Evolutionary conservation across 2,113 vertebrate genomes (phyloP), one percentile per base, ranked within the genome.

Genomic region (Lepus europaeus): DNA sequence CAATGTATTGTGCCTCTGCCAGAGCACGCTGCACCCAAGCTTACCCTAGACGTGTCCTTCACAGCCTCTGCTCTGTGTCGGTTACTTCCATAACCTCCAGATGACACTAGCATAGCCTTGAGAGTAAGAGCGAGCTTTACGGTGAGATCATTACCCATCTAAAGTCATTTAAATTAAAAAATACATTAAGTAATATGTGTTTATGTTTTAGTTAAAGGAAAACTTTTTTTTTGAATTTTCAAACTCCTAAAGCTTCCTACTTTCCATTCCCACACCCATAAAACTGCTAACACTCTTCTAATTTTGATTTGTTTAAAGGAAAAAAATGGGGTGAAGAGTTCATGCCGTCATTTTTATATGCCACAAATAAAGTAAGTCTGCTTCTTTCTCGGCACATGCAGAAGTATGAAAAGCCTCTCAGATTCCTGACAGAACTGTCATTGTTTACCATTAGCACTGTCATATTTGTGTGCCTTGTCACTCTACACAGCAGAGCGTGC

Each of bases 391-490:
- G 3, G 82, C 87, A 83, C 77, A 96, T 80, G 91, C 91, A 93
- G 88, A 95, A 96, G 97, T 96, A 97, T 89, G 97, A 96, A 95
- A 96, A 89, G 88, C 94, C 94, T 96, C 90, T 97, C 53, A 13
- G 96, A 91, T 83, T 95, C 95, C 93, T 64, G 93, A 98, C 97
- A 97, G 97, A 97, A 93, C 97, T 95, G 98, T 97, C 97, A 97
- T 90, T 98, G 98, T 98, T 98, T 98, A 96, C 98, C 97, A 96
- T 96, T 87, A 97, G 94, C 81, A 87, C 95, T 97, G 97, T 98
- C 98, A 96, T 97, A 97, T 97, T 96, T 89, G 19, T 95, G 96
- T 94, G 98, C 95, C 97, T 97, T 97, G 97, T 98, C 97, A 93
- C 95, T 97, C 97, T 74, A 2, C 88, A 66, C 91, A 96, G 96